Conservation (phyloP, 2,888 invertebrate species). For the Tachystola acroxantha region DNA sequence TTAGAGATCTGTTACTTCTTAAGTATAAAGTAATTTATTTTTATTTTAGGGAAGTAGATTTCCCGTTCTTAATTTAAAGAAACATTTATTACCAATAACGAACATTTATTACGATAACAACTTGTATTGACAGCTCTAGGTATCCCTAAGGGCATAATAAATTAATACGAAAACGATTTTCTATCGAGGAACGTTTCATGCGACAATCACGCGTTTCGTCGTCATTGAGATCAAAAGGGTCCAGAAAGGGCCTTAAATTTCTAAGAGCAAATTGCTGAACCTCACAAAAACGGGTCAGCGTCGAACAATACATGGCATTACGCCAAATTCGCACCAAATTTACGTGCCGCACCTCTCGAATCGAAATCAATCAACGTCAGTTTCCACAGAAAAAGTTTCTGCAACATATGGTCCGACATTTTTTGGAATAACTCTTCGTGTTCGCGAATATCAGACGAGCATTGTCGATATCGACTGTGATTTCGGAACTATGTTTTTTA, state of each 20-base stretch:
- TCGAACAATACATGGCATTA: constrained; percentile 10
- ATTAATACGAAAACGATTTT: too few species aligned
- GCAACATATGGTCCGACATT: constrained; percentile 4
- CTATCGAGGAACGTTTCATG: neutral
- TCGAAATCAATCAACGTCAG: constrained; percentile 10
- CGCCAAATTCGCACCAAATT: constrained; percentile 8
- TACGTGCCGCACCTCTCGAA: constrained; percentile 8
- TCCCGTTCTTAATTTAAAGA: too few species aligned
- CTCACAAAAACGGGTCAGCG: constrained; percentile 3
- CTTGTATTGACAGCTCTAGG: too few species aligned
- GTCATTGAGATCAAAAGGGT: neutral
- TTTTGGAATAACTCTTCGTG: neutral
- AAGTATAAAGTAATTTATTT: too few species aligned
- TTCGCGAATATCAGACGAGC: neutral
- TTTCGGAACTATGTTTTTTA: neutral
- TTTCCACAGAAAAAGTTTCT: constrained; percentile 3
- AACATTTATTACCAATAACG: too few species aligned
- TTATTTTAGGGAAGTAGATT: too few species aligned
- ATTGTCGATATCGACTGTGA: neutral
- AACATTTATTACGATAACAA: too few species aligned
- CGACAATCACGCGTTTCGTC: neutral
- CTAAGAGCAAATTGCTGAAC: constrained; percentile 5
- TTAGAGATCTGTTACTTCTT: too few species aligned
- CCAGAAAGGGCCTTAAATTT: neutral
- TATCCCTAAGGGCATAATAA: neutral